phyloP scores from a whole-genome alignment of 2,888 invertebrate species.

The Nemurella pictetii region DNA sequence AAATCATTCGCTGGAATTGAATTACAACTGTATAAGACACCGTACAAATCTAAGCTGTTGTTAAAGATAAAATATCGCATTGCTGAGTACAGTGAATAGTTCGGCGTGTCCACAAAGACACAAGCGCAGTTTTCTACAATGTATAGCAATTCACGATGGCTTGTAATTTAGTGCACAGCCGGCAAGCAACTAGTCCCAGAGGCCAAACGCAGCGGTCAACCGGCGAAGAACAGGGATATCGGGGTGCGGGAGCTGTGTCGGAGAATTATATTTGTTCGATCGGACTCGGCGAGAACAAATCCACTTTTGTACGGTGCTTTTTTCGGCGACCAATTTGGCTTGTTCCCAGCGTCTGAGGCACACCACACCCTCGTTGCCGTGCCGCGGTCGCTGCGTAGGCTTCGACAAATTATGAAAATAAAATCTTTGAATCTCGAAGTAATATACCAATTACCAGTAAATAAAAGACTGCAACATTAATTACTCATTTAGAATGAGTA shows the following conservation, averaged over 20 bases:
- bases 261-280: background rate
- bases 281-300: too few species aligned
- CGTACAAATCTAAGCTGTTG: background rate
- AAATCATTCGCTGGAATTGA: background rate
- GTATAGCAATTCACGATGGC: too few species aligned
- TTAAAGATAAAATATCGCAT: background rate
- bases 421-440: background rate
- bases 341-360: background rate
- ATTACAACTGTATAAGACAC: background rate
- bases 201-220: too few species aligned
- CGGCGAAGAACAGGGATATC: too few species aligned
- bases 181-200: too few species aligned
- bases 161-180: too few species aligned
- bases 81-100: too few species aligned
- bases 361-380: background rate
- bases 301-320: background rate
- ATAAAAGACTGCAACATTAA: background rate
- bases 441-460: background rate
- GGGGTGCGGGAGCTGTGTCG: background rate
- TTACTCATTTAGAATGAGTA: background rate
- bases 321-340: background rate
- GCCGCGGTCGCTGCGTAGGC: background rate
- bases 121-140: too few species aligned
- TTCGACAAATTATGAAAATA: background rate
- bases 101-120: too few species aligned